Percentiles rank a stretch among this genome's conserved stretches.
Conservation (phyloP, 2,888 invertebrate genomes). For the Himalopsyche anomala region DNA sequence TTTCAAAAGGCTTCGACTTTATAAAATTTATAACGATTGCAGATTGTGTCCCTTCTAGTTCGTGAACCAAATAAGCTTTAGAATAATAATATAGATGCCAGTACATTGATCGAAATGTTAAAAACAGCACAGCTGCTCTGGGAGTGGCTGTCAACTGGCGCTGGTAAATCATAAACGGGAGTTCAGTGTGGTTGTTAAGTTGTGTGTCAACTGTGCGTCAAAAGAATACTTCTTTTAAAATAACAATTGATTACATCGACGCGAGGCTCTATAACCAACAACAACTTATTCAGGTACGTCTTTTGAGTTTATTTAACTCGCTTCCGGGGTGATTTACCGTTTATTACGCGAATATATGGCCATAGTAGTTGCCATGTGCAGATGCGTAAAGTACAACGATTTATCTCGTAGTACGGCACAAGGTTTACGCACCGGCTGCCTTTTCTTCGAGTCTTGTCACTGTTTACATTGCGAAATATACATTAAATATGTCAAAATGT, state of each 20-base stretch:
- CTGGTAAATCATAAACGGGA: constrained; percentile 54
- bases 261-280: constrained; percentile 15
- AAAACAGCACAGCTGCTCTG: constrained; percentile 57
- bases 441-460: constrained; percentile 47
- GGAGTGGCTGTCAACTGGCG: constrained; percentile 62
- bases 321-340: not conserved
- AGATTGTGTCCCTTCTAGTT: not conserved
- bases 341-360: constrained; percentile 34
- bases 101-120: not conserved
- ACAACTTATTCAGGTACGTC: constrained; percentile 52
- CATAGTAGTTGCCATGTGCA: constrained; percentile 59
- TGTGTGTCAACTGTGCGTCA: constrained; percentile 46
- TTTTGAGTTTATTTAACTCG: constrained; percentile 26
- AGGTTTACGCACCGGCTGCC: constrained; percentile 57
- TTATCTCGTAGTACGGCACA: constrained; percentile 52
- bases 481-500: constrained; percentile 45
- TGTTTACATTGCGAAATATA: constrained; percentile 56
- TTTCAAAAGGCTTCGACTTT: not conserved
- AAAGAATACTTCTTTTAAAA: constrained; percentile 47
- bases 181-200: constrained; percentile 46
- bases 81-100: not conserved
- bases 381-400: constrained; percentile 57
- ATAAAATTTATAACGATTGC: not conserved
- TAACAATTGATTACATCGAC: constrained; percentile 46
- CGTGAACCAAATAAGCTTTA: not conserved